Conservation (phyloP, 2,113 vertebrate species). For the Corythaeola cristata region DNA sequence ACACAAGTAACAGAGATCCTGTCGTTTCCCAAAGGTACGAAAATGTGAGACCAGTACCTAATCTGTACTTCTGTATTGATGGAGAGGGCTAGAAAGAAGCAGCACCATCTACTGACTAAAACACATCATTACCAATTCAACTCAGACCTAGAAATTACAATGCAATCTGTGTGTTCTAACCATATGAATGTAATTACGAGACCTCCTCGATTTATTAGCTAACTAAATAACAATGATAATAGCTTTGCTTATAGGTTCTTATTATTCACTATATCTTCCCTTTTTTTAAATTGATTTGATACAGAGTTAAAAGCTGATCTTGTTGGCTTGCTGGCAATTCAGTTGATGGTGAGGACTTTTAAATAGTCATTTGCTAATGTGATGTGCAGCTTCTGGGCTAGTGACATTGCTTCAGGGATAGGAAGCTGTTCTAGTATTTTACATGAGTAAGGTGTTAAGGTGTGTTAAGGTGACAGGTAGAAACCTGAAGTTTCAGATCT, state of each 20-base stretch:
- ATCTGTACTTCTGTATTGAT: too few relatives aligned
- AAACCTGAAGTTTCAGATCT: neutral
- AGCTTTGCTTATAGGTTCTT: neutral
- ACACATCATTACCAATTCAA: neutral
- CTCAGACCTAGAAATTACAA: neutral
- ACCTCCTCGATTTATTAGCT: neutral
- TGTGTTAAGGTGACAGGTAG: neutral
- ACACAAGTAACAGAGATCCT: neutral
- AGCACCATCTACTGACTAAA: constrained; percentile 14
- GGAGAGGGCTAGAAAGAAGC: neutral
- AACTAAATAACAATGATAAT: neutral
- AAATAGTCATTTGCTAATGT: neutral
- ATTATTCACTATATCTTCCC: too few relatives aligned
- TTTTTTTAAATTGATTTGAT: neutral
- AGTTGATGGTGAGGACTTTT: neutral
- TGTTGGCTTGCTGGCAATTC: neutral
- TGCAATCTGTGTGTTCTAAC: neutral
- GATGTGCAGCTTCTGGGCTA: neutral
- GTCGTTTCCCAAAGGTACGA: neutral
- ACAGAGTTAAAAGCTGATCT: neutral
- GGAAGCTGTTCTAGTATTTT: neutral
- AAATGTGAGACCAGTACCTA: neutral
- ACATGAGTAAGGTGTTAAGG: neutral
- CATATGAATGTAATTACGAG: neutral
- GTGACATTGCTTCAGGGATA: neutral